Conservation (phyloP, 2,888 invertebrate genomes). For the Buathra laborator region DNA sequence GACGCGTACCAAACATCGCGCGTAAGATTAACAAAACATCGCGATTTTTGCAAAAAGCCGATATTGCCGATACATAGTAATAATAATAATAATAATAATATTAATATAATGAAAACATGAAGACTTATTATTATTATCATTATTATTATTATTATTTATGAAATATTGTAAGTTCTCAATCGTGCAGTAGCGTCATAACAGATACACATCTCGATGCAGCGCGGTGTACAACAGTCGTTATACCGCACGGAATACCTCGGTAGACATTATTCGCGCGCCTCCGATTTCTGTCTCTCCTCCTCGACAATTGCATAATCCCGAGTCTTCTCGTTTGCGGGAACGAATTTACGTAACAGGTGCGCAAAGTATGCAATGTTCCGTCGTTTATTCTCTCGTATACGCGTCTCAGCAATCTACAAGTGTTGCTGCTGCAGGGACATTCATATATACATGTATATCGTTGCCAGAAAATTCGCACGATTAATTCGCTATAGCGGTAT, state of each 20-base stretch:
- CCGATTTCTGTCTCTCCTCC: constrained; percentile 35
- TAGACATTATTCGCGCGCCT: constrained; percentile 32
- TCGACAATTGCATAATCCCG: constrained; percentile 60
- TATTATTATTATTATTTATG: too few relatives aligned
- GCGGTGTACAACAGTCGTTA: not conserved
- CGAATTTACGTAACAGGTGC: constrained; percentile 64
- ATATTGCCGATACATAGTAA: too few relatives aligned
- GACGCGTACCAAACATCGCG: too few relatives aligned
- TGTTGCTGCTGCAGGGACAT: constrained; percentile 28
- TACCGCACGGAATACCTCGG: not conserved
- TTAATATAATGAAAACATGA: too few relatives aligned
- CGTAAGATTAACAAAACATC: too few relatives aligned
- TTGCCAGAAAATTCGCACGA: constrained; percentile 63
- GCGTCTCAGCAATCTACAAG: not conserved
- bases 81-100: too few relatives aligned
- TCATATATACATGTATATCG: constrained; percentile 26
- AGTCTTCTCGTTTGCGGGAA: constrained; percentile 55
- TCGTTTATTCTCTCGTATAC: constrained; percentile 62
- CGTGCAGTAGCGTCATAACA: constrained; percentile 1
- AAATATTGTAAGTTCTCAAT: not conserved
- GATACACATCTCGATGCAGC: constrained; percentile 27
- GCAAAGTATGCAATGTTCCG: constrained; percentile 34
- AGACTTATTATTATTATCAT: too few relatives aligned
- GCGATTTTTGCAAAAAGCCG: too few relatives aligned
- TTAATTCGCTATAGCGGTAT: constrained; percentile 40